Evolutionary conservation across 2,888 invertebrate genomes (phyloP).

Genomic region (Drosophila cognata): DNA sequence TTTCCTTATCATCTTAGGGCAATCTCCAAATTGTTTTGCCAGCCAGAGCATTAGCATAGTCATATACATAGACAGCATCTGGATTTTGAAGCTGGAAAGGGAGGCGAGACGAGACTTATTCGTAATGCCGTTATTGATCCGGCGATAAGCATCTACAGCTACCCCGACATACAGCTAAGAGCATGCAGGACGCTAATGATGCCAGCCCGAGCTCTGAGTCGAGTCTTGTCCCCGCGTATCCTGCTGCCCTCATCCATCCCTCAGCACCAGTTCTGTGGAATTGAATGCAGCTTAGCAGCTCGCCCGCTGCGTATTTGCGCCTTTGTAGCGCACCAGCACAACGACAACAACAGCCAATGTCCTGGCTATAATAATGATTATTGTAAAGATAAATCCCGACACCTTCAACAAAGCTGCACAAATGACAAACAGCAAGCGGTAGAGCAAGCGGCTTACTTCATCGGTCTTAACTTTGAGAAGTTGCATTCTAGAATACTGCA

Average conservation of each 20-base stretch:
- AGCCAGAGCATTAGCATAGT: constrained; percentile 70
- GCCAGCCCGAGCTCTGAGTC: constrained; percentile 31
- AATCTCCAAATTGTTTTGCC: constrained; percentile 75
- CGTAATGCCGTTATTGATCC: constrained; percentile 75
- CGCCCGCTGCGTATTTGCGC: constrained; percentile 77
- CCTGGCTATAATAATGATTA: constrained; percentile 76
- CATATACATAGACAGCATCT: constrained; percentile 12
- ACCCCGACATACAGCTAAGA: constrained; percentile 57
- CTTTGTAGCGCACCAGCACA: constrained; percentile 60
- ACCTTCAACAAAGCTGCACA: constrained; percentile 83
- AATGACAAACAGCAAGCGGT: constrained; percentile 79
- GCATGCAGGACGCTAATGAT: constrained; percentile 64
- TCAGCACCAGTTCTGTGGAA: constrained; percentile 52
- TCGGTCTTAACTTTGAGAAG: constrained; percentile 32
- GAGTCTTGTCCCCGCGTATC: constrained; percentile 6
- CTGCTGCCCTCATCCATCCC: constrained; percentile 46
- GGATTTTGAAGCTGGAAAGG: constrained; percentile 5
- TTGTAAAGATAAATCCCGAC: constrained; percentile 84
- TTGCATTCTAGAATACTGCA: constrained; percentile 43
- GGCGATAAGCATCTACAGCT: constrained; percentile 72
- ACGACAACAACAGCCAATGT: constrained; percentile 48
- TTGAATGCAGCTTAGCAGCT: constrained; percentile 77
- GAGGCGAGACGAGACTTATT: constrained; percentile 9
- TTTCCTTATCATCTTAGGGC: constrained; percentile 68
- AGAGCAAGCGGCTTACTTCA: constrained; percentile 44